Conservation (phyloP, 2,888 invertebrate species). For the Agelastica alni region DNA sequence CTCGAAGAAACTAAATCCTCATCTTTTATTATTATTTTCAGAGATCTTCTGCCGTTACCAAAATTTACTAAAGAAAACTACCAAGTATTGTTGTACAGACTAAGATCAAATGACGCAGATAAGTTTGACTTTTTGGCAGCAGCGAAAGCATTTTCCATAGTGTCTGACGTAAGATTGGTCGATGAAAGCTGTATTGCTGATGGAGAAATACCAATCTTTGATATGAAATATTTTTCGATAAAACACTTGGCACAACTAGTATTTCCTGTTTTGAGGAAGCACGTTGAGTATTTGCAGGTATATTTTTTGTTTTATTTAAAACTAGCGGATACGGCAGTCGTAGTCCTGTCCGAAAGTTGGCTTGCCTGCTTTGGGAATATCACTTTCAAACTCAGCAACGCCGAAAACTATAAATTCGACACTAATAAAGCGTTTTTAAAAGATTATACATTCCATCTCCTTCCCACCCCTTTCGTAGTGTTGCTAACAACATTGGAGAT, state of each 20-base stretch:
- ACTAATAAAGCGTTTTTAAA: too few relatives aligned
- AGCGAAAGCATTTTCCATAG: slow-evolving; percentile 73
- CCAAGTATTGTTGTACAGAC: slow-evolving; percentile 68
- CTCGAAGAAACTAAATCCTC: too few relatives aligned
- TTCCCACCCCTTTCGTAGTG: too few relatives aligned
- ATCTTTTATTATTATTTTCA: slow-evolving; percentile 53
- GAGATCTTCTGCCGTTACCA: slow-evolving; percentile 71
- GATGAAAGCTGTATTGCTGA: slow-evolving; percentile 63
- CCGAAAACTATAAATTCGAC: too few relatives aligned
- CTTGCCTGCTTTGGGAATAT: too few relatives aligned
- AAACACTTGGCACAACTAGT: slow-evolving; percentile 68
- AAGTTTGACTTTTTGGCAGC: slow-evolving; percentile 69
- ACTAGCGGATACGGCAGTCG: too few relatives aligned
- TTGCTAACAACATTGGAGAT: too few relatives aligned
- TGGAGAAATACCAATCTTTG: slow-evolving; percentile 75
- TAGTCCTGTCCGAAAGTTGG: too few relatives aligned
- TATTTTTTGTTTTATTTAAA: too few relatives aligned
- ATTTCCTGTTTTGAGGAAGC: slow-evolving; percentile 66
- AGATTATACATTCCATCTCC: too few relatives aligned
- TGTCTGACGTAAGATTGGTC: slow-evolving; percentile 69
- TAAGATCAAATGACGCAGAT: slow-evolving; percentile 66
- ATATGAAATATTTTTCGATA: slow-evolving; percentile 67
- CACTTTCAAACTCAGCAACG: too few relatives aligned
- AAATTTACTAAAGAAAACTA: slow-evolving; percentile 69
- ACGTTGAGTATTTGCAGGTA: slow-evolving; percentile 74